phyloP scores from a whole-genome alignment of 1,140 invertebrate genomes.

The Drosophila quadrilineata region DNA sequence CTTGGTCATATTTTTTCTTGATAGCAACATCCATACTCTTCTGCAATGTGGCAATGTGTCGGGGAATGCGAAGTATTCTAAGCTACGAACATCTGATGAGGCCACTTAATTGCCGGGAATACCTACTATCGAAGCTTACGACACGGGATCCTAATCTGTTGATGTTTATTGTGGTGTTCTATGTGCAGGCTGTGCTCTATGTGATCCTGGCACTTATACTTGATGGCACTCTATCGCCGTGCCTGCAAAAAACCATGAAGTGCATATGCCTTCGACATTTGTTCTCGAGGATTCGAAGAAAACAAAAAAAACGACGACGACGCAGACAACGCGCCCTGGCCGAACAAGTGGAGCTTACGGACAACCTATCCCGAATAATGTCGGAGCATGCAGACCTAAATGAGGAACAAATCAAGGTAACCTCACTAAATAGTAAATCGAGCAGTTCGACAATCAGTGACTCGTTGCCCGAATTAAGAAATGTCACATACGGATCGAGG shows the following conservation, averaged over 20 bases:
- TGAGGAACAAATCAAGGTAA: neutral
- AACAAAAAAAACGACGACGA: neutral
- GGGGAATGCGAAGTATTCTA: slow-evolving; percentile 29
- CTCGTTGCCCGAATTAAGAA: too few relatives aligned
- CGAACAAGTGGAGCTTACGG: neutral
- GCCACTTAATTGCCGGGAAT: neutral
- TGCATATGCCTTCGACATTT: neutral
- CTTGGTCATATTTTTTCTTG: neutral
- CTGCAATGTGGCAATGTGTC: slow-evolving; percentile 47
- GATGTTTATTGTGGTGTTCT: slow-evolving; percentile 14
- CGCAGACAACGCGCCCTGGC: neutral
- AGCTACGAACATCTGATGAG: slow-evolving; percentile 15
- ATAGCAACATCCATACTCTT: neutral
- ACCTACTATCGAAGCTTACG: slow-evolving; percentile 6
- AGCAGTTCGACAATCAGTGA: neutral
- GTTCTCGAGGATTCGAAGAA: neutral
- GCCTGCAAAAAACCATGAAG: neutral
- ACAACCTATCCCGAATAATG: neutral
- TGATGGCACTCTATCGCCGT: neutral
- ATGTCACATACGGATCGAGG: too few relatives aligned
- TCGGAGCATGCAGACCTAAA: neutral
- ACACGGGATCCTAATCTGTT: slow-evolving; percentile 2
- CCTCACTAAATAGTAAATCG: neutral
- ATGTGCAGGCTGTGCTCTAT: slow-evolving; percentile 20
- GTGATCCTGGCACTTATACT: slow-evolving; percentile 1